Percentiles rank a stretch among this genome's conserved stretches.
phyloP scores from a whole-genome alignment of 2,888 invertebrate genomes.

The Melikaiella ostensackeni region DNA sequence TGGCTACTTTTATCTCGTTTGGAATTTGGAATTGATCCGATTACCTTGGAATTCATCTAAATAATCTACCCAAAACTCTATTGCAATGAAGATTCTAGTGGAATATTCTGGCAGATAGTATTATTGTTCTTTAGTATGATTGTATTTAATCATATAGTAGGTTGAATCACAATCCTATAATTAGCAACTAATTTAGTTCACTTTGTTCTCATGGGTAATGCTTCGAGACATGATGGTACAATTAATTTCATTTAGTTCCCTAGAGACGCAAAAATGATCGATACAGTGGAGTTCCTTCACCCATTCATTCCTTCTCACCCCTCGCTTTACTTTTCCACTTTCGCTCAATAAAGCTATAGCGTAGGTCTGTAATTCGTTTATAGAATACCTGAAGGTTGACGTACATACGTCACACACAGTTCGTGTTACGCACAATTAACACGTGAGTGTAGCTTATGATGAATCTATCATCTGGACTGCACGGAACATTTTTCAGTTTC shows the following conservation, averaged over 20 bases:
- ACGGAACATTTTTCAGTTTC: slow-evolving; percentile 19
- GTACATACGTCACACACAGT: slow-evolving; percentile 4
- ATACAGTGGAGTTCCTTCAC: slow-evolving; percentile 46
- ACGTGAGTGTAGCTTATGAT: neutral
- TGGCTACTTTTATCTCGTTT: too few relatives aligned
- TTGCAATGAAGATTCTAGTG: neutral
- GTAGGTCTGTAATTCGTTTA: slow-evolving; percentile 47
- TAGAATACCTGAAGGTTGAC: slow-evolving; percentile 29
- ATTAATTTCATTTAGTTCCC: slow-evolving; percentile 32
- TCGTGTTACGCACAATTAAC: slow-evolving; percentile 19
- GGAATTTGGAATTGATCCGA: too few relatives aligned
- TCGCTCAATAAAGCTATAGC: slow-evolving; percentile 45
- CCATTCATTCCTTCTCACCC: slow-evolving; percentile 35
- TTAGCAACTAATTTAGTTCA: neutral
- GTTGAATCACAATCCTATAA: neutral
- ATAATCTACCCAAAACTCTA: too few relatives aligned
- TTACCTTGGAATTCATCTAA: too few relatives aligned
- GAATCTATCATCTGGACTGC: slow-evolving; percentile 16
- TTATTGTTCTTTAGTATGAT: neutral
- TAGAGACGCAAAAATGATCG: slow-evolving; percentile 42
- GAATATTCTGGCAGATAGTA: neutral
- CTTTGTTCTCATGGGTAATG: slow-evolving; percentile 1
- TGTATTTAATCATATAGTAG: neutral
- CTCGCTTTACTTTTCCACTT: slow-evolving; percentile 47
- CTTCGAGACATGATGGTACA: slow-evolving; percentile 17